A percentile compares a stretch with the other conserved stretches of the same genome.
phyloP scores from a whole-genome alignment of 92 coral and sea anemone species.

The Epizoanthus stellaris region DNA sequence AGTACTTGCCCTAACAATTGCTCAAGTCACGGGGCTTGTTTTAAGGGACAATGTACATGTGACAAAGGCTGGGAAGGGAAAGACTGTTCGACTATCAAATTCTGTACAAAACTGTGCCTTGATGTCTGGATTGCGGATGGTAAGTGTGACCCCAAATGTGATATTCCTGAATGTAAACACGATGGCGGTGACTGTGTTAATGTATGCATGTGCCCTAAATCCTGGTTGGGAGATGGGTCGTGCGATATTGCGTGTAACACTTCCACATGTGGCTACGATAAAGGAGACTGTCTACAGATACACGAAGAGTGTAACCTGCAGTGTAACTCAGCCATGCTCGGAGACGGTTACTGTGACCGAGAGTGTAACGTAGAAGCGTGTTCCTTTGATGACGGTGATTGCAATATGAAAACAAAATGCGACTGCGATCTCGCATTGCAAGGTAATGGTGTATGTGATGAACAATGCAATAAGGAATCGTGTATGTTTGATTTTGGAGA shows the following conservation, averaged over 20 bases:
- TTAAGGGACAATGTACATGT: constrained; percentile 59
- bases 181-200: constrained; percentile 62
- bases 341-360: constrained; percentile 72
- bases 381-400: constrained; percentile 59
- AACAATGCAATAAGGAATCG: constrained; percentile 50
- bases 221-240: constrained; percentile 69
- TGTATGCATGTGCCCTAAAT: constrained; percentile 58
- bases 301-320: constrained; percentile 48
- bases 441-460: constrained; percentile 64
- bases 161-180: constrained; percentile 41
- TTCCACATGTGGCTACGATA: constrained; percentile 51
- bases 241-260: constrained; percentile 68
- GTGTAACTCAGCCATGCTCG: constrained; percentile 53
- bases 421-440: constrained; percentile 33
- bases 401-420: constrained; percentile 30
- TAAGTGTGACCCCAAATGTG: constrained; percentile 58
- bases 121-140: constrained; percentile 73
- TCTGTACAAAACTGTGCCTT: constrained; percentile 57
- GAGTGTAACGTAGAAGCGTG: constrained; percentile 62
- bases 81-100: constrained; percentile 63
- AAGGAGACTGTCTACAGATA: constrained; percentile 57
- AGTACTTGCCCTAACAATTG: constrained; percentile 63
- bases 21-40: constrained; percentile 68
- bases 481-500: constrained; percentile 76
- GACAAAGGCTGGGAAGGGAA: constrained; percentile 70